phyloP scores from a whole-genome alignment of 2,797 vertebrate species.

The Coccyzus lansbergi region DNA sequence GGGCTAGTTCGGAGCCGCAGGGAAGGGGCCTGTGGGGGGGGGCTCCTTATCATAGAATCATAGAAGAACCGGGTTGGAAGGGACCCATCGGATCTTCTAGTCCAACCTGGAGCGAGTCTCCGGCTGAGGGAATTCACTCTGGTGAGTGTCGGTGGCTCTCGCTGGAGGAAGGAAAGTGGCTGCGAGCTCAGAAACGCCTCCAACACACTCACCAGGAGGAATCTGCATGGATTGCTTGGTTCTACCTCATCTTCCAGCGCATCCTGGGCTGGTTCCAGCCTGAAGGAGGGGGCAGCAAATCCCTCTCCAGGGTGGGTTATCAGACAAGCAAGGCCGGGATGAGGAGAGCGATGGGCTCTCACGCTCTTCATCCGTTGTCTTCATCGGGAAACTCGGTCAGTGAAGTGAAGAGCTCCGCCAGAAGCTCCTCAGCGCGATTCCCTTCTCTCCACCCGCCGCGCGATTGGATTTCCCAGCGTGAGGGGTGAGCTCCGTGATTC shows the following conservation, averaged over 20 bases:
- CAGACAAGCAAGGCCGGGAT: not conserved
- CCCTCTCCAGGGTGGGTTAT: not conserved
- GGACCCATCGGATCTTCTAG: no score
- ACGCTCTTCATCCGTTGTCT: not conserved
- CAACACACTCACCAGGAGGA: not conserved
- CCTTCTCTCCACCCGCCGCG: not conserved
- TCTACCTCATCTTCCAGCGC: not conserved
- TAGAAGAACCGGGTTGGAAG: no score
- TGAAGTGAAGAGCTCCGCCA: not conserved
- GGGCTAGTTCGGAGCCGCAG: not conserved
- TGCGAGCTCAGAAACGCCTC: fast-evolving
- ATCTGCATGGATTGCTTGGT: not conserved
- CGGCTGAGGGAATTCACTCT: not conserved
- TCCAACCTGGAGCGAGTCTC: not conserved
- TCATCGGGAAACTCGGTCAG: not conserved
- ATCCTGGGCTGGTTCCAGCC: not conserved
- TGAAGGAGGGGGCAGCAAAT: not conserved
- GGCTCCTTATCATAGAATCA: no score
- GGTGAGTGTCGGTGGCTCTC: not conserved
- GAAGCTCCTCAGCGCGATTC: not conserved
- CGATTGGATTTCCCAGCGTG: fast-evolving
- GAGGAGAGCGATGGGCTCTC: fast-evolving
- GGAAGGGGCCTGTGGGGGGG: not conserved
- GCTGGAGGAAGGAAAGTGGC: fast-evolving
- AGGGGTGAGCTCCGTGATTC: not conserved